Evolutionary conservation across 1,140 invertebrate genomes (phyloP).

Genomic region (Coptotermes formosanus): DNA sequence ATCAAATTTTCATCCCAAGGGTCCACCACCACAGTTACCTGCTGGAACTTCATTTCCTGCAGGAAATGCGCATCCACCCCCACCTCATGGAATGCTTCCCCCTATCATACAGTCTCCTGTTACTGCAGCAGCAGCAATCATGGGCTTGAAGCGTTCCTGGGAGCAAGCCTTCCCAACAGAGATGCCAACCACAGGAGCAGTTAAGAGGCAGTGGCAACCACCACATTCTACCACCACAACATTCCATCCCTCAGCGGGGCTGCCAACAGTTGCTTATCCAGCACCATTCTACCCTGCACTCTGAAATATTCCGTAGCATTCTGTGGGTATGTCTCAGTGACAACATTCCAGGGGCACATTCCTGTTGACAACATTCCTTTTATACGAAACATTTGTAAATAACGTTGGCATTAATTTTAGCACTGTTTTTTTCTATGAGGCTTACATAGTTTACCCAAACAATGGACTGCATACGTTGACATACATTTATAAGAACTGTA

Average conservation of each 20-base stretch:
- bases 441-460: background rate
- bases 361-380: background rate
- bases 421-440: background rate
- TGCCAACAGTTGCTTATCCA: slow-evolving; percentile 27
- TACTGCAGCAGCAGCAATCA: slow-evolving; percentile 42
- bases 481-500: background rate
- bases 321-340: background rate
- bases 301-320: background rate
- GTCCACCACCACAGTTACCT: slow-evolving; percentile 41
- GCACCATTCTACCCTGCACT: slow-evolving; percentile 22
- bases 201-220: slow-evolving; percentile 42
- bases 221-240: slow-evolving; percentile 33
- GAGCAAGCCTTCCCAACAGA: slow-evolving; percentile 46
- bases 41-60: background rate
- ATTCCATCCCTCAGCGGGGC: background rate
- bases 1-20: slow-evolving; percentile 44
- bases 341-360: background rate
- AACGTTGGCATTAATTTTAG: background rate
- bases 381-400: too few species aligned
- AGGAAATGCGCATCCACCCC: slow-evolving; percentile 45
- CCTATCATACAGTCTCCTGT: slow-evolving; percentile 47
- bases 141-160: slow-evolving; percentile 50
- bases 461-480: background rate
- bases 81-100: slow-evolving; percentile 49
- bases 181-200: slow-evolving; percentile 39